Evolutionary conservation across 2,113 vertebrate species (phyloP).

Genomic region (Nettapus auritus): DNA sequence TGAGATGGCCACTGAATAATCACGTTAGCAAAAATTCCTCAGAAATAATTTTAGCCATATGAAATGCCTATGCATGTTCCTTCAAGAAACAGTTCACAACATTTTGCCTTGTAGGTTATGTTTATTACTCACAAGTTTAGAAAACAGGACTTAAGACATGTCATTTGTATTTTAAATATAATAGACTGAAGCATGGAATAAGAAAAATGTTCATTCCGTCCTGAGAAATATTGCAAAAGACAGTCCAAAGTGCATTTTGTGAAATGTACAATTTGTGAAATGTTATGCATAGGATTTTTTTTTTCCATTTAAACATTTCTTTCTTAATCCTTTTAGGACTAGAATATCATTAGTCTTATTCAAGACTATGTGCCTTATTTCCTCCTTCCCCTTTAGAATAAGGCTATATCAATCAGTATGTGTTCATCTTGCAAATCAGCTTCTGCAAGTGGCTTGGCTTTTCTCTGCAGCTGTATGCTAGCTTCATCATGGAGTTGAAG

Average conservation of each 20-base stretch:
- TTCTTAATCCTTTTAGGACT: not conserved
- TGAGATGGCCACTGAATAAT: not conserved
- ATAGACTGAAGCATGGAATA: not conserved
- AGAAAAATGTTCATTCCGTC: not conserved
- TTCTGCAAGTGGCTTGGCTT: not conserved
- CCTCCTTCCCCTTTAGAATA: not conserved
- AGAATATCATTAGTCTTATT: not conserved
- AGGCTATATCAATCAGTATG: not conserved
- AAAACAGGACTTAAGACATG: not conserved
- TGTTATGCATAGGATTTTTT: not conserved
- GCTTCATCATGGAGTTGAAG: not conserved
- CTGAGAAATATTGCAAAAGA: not conserved
- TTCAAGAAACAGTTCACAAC: not conserved
- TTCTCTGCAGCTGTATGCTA: not conserved
- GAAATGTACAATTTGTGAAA: not conserved
- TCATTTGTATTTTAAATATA: not conserved
- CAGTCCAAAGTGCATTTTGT: not conserved
- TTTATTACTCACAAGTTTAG: not conserved
- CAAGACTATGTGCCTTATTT: not conserved
- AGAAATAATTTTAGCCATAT: not conserved
- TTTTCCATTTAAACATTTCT: not conserved
- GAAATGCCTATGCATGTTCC: not conserved
- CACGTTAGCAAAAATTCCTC: not conserved
- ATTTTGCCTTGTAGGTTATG: not conserved
- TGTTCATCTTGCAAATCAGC: not conserved